Evolutionary conservation across 1,140 invertebrate species (phyloP).

Genomic region (Gerris buenoi): DNA sequence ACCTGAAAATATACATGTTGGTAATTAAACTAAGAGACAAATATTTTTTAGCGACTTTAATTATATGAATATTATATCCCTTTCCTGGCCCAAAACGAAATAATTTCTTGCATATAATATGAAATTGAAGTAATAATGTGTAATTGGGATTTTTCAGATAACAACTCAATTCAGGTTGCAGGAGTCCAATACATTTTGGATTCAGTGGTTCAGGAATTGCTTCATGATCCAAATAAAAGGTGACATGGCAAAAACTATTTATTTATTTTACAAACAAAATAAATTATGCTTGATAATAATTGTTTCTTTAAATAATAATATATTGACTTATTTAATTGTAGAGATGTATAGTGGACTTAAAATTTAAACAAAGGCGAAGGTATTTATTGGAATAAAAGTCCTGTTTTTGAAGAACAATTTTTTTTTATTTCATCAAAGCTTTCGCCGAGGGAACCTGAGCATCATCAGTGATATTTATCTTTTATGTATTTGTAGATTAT

Average conservation of each 20-base stretch:
- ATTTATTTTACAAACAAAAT: background rate
- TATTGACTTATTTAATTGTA: too few species aligned
- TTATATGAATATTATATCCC: background rate
- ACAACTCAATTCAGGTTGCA: slow-evolving; percentile 50
- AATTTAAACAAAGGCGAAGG: background rate
- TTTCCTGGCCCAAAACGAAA: background rate
- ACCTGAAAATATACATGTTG: background rate
- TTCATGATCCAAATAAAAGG: slow-evolving; percentile 52
- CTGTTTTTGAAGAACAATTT: background rate
- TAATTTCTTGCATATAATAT: background rate
- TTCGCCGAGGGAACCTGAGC: too few species aligned
- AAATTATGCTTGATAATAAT: background rate
- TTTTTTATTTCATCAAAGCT: background rate
- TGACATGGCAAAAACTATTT: slow-evolving; percentile 20
- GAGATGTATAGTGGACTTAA: too few species aligned
- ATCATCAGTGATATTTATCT: too few species aligned
- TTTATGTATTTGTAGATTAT: too few species aligned
- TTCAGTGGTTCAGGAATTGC: slow-evolving; percentile 63
- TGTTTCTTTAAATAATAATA: too few species aligned
- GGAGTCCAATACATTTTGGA: slow-evolving; percentile 85
- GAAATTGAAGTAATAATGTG: background rate
- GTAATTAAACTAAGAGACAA: background rate
- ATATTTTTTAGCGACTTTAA: background rate
- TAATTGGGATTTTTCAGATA: slow-evolving; percentile 34
- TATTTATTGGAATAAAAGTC: background rate